Conservation (phyloP, 2,113 vertebrate species). For the Trogon melanurus region DNA sequence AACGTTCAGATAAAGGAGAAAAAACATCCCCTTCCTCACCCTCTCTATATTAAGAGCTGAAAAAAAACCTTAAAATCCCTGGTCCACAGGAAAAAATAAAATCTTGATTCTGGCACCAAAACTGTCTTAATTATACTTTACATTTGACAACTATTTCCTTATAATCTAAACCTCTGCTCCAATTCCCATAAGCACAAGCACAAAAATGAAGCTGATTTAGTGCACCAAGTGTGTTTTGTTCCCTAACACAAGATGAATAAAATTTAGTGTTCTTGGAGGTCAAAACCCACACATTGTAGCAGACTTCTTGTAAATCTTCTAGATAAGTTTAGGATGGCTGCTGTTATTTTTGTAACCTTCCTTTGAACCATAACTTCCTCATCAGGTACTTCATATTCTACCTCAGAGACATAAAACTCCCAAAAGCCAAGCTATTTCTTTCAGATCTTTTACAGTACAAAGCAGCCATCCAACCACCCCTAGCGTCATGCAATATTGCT, state of each 20-base stretch:
- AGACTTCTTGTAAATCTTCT: constrained; percentile 80
- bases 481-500: constrained; percentile 3
- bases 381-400: constrained; percentile 77
- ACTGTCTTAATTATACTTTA: constrained; percentile 67
- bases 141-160: constrained; percentile 72
- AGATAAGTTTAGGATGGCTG: constrained; percentile 76
- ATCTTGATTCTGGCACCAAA: constrained; percentile 39
- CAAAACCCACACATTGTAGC: constrained; percentile 70
- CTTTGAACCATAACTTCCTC: constrained; percentile 82
- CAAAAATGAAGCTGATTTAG: constrained; percentile 76
- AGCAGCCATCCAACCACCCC: constrained; percentile 28
- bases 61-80: neutral
- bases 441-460: constrained; percentile 59
- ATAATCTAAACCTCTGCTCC: constrained; percentile 58
- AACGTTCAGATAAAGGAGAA: neutral
- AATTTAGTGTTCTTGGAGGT: constrained; percentile 75
- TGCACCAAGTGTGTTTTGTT: constrained; percentile 49
- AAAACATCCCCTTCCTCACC: neutral
- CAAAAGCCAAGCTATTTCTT: constrained; percentile 62
- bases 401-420: constrained; percentile 66
- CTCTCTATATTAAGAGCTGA: neutral
- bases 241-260: constrained; percentile 58
- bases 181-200: constrained; percentile 62
- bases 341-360: constrained; percentile 82
- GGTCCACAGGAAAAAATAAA: constrained; percentile 54